Evolutionary conservation across 2,113 vertebrate species (phyloP), one percentile per base, ranked within the genome.

Genomic region (Microtus ochrogaster): DNA sequence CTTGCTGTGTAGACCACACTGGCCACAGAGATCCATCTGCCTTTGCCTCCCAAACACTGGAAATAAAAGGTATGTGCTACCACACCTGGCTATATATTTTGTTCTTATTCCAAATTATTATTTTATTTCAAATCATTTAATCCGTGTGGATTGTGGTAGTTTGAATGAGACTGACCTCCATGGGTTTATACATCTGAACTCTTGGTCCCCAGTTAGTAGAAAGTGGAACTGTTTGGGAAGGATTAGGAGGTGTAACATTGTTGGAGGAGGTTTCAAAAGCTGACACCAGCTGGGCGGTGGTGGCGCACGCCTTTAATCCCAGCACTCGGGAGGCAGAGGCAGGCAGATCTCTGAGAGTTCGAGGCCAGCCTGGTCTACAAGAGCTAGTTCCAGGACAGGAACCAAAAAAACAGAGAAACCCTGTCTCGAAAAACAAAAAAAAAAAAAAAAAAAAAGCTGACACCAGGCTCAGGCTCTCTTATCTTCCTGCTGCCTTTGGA

Each of bases 61-160:
- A 22, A 63, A 41, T 83, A 83, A 63, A 63, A 41, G 7, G 13
- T 7, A 16, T 83, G n/a, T 8, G 44, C 28, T 16, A 49, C 76
- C 28, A 78, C 13, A 17, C 7, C 12, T 41, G 55, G 55, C n/a
- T 92, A 3, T 26, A 58, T 68, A 73, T 92, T 94, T 77, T 61
- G 63, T 73, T 96, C 28, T 90, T 90, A 82, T 73, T 83, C 94
- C 81, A 87, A 92, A 58, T 72, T 22, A 33, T 33, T 66, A 12
- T 33, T 65, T 90, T 90, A 83, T 73, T 84, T 96, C 76, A 84
- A 92, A 13, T 88, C 17, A 61, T 73, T 28, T 94, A 84, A 84
- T 65, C 22, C 30, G 5, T 49, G 21, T 81, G 78, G 49, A n/a
- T 81, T 81, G 78, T 58, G 11, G 52, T 36, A 58, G 78, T 58